These are phyloP conservation scores for Anolis sagrei DNA, from an alignment of 2,113 vertebrate genomes.

Conservation along the genomic window DNA sequence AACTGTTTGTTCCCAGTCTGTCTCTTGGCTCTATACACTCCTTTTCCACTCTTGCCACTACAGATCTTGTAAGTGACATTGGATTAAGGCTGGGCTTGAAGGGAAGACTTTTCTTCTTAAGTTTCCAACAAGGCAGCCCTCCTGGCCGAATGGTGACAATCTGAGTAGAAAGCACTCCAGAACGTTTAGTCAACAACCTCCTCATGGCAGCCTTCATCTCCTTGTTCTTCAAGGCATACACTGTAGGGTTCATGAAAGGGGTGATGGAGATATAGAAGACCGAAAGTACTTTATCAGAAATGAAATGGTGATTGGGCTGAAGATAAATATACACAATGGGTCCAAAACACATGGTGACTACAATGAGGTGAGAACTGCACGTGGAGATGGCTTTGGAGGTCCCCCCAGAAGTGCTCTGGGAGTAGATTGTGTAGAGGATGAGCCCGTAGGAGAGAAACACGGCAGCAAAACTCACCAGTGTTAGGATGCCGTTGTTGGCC, in stretches of 20 bases:
- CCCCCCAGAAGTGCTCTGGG: constrained; percentile 8
- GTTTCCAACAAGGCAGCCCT: background rate
- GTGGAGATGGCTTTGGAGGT: constrained; percentile 57
- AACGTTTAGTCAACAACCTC: constrained; percentile 13
- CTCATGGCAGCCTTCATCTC: constrained; percentile 52
- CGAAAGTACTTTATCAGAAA: constrained; percentile 41
- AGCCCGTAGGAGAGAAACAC: constrained; percentile 56
- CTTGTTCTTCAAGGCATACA: constrained; percentile 60
- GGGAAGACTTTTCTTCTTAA: background rate
- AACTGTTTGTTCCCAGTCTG: background rate
- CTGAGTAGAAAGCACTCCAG: background rate
- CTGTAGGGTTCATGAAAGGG: constrained; percentile 58
- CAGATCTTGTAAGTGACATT: background rate
- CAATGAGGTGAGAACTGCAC: constrained; percentile 37
- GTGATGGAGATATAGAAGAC: constrained; percentile 58
- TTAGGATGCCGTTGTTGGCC: constrained; percentile 62
- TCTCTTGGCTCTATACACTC: no score
- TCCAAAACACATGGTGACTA: constrained; percentile 38
- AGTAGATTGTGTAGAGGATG: constrained; percentile 47
- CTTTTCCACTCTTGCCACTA: background rate
- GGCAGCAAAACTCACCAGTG: constrained; percentile 42
- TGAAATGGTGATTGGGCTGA: constrained; percentile 10
- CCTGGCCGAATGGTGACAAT: background rate
- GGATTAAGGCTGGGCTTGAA: background rate
- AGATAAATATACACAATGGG: constrained; percentile 47